phyloP scores from a whole-genome alignment of 2,888 invertebrate species.

The Camptogramma bilineatum region DNA sequence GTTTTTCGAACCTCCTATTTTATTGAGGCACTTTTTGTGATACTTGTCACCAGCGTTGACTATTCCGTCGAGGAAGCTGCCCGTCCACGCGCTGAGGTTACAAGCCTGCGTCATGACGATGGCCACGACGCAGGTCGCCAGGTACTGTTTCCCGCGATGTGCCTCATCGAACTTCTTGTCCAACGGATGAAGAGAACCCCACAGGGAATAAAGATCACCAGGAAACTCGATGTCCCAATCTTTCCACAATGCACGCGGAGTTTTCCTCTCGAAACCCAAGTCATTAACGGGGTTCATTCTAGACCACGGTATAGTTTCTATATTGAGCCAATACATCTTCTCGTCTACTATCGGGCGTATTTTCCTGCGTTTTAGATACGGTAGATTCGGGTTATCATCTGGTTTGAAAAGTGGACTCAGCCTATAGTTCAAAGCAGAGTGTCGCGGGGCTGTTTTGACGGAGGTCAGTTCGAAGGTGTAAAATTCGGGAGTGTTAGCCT shows the following conservation, averaged over 20 bases:
- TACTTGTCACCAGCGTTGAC: constrained; percentile 86
- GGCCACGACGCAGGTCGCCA: constrained; percentile 86
- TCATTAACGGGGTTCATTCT: constrained; percentile 69
- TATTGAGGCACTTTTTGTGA: constrained; percentile 77
- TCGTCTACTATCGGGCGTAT: constrained; percentile 70
- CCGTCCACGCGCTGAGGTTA: constrained; percentile 87
- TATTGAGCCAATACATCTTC: constrained; percentile 81
- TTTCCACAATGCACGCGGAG: constrained; percentile 83
- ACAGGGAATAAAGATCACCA: constrained; percentile 88
- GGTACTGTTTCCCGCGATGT: constrained; percentile 87
- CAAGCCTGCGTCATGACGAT: constrained; percentile 86
- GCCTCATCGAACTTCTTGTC: constrained; percentile 82
- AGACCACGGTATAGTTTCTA: constrained; percentile 75
- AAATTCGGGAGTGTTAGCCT: constrained; percentile 71
- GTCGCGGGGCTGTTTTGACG: constrained; percentile 81
- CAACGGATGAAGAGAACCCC: constrained; percentile 87
- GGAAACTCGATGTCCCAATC: constrained; percentile 89
- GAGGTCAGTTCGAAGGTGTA: constrained; percentile 86
- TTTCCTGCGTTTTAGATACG: constrained; percentile 65
- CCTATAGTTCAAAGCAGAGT: constrained; percentile 71
- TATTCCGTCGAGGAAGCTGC: constrained; percentile 86
- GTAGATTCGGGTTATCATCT: constrained; percentile 70
- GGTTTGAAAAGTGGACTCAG: constrained; percentile 76
- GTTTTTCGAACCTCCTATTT: constrained; percentile 74
- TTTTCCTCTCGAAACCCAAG: constrained; percentile 66